Base-by-base conservation (phyloP, 2,888 invertebrate genomes). In the Mallateleia sp. region DNA sequence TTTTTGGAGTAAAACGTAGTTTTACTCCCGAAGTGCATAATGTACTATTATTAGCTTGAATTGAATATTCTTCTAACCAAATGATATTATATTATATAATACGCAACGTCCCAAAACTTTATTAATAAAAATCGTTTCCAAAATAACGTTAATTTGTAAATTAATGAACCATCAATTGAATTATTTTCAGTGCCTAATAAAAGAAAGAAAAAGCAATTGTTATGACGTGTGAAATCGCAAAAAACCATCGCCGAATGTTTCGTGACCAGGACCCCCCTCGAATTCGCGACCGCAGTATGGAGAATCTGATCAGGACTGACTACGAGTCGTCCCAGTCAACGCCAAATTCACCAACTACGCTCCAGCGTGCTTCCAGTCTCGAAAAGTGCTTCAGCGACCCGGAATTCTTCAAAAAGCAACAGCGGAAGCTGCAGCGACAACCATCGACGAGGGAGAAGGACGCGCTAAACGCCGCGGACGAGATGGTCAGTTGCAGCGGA, bases 231-330 rank as follows among this genome's bases (percentile, higher is more conserved):
- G 94, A 94, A 69, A 92, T 93, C 34, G 90, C 92, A 0, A 93
- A 93, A 79, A 91, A 89, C 14, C 93, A 93, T 60, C 91, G 94
- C 14, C 90, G 94, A 83, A 84, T 90, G 50, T 93, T 93, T 67
- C 94, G 94, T 24, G 94, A 94, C 64, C 94, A 93, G 87, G 94
- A 94, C 67, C 94, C 94, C 8, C 94, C 94, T 20, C 93, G 94
- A 90, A 94, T 94, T 79, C 82, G 89, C 62, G 89, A 92, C 45
- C 87, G 86, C 38, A 89, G 90, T 50, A 85, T 90, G 9, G 91
- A 91, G 38, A 87, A 90, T 54, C 80, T 92, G 45, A 90, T 93
- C 66, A 91, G 92, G 71, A 88, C 88, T 52, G 92, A 92, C n/a
- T 87, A 88, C 24, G 90, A 91, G 45, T 80, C 81, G 7, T 87